Percentiles rank a stretch among this genome's conserved stretches.
Conservation (phyloP, 2,113 vertebrate species). For the Diphyllodes magnificus region DNA sequence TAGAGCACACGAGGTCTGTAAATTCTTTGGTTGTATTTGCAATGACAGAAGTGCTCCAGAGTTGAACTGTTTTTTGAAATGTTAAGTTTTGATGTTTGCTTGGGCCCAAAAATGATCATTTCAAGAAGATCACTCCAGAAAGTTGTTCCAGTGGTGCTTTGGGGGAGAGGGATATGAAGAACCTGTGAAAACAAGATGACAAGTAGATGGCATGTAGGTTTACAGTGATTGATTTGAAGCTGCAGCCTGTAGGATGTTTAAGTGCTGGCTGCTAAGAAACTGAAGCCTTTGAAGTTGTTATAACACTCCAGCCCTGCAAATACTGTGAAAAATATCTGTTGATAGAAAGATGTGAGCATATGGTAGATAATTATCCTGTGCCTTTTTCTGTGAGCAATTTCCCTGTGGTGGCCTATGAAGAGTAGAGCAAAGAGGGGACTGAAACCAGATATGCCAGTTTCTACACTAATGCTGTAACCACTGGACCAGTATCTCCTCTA, state of each 20-base stretch:
- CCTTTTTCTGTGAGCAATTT: conserved; percentile 27
- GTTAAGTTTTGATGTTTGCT: conserved; percentile 9
- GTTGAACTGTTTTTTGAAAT: conserved; percentile 1
- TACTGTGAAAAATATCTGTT: conserved; percentile 60
- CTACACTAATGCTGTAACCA: background rate
- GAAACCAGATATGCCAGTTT: background rate
- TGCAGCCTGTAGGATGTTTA: conserved; percentile 59
- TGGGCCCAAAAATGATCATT: conserved; percentile 21
- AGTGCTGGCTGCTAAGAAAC: conserved; percentile 63
- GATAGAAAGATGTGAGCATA: conserved; percentile 56
- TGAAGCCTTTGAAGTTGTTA: conserved; percentile 53
- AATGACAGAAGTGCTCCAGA: background rate
- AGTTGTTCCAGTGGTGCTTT: conserved; percentile 54
- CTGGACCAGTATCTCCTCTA: background rate
- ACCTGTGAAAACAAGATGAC: conserved; percentile 60
- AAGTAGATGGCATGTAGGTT: conserved; percentile 61
- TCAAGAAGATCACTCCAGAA: conserved; percentile 17
- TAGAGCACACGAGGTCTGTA: background rate
- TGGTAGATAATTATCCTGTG: conserved; percentile 51
- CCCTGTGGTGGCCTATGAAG: background rate
- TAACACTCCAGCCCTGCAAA: conserved; percentile 46
- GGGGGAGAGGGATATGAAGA: conserved; percentile 29
- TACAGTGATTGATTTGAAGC: conserved; percentile 57
- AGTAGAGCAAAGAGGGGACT: background rate
- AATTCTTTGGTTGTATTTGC: background rate